Evolutionary conservation across 2,888 invertebrate genomes (phyloP).

Genomic region (Petrophora chlorosata): DNA sequence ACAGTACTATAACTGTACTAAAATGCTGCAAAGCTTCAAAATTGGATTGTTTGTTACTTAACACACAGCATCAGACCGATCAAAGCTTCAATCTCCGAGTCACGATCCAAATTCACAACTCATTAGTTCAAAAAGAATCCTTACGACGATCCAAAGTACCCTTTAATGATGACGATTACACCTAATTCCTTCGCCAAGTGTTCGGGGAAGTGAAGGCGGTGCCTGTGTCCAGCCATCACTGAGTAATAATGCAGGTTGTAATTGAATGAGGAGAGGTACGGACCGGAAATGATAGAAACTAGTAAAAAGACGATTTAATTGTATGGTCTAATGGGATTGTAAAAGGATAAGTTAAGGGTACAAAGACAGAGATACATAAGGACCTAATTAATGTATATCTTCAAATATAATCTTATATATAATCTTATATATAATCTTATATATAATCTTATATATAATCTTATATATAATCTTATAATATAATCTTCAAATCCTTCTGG

Average conservation of each 20-base stretch:
- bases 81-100: too few species aligned
- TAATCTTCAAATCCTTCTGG: too few species aligned
- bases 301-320: not conserved
- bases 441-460: too few species aligned
- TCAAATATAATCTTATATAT: too few species aligned
- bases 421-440: too few species aligned
- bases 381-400: too few species aligned
- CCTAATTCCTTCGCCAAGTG: conserved; percentile 49
- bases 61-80: too few species aligned
- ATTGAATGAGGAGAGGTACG: conserved; percentile 21
- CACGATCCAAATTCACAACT: conserved; percentile 1
- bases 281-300: conserved; percentile 28
- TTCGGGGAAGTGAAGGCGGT: conserved; percentile 44
- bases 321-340: too few species aligned
- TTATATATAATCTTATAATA: too few species aligned
- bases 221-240: conserved; percentile 26
- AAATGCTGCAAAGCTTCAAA: not conserved
- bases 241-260: conserved; percentile 19
- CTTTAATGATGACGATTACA: conserved; percentile 49
- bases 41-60: not conserved
- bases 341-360: too few species aligned
- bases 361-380: too few species aligned
- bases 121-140: conserved; percentile 1
- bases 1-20: not conserved
- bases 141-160: not conserved